These are phyloP conservation scores for Trematocara variabile DNA, from an alignment of 2,113 vertebrate species.

Conservation along the genomic window DNA sequence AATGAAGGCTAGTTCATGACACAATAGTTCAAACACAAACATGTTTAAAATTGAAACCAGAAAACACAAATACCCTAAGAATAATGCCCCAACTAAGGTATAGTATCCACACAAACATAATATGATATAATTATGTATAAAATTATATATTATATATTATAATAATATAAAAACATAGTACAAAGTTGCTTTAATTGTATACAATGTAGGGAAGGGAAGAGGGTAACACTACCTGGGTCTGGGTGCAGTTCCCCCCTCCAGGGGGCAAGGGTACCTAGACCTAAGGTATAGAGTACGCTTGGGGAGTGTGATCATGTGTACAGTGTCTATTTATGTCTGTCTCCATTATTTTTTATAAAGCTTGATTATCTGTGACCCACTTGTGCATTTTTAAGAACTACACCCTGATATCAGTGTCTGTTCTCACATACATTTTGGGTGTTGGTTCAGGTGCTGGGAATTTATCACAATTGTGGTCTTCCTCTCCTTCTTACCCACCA, in stretches of 20 bases:
- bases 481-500: fast-evolving
- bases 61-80: not conserved
- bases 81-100: not conserved
- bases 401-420: not conserved
- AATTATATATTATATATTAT: not conserved
- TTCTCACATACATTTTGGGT: not conserved
- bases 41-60: not conserved
- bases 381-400: not conserved
- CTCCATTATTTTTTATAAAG: not conserved
- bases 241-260: too few relatives aligned
- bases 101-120: not conserved
- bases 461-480: not conserved
- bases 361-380: slow-evolving; percentile 17
- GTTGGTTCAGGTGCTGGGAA: not conserved
- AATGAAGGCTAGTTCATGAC: not conserved
- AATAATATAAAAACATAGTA: not conserved
- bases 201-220: too few relatives aligned
- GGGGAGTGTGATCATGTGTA: too few relatives aligned
- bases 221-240: too few relatives aligned
- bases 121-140: not conserved
- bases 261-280: too few relatives aligned
- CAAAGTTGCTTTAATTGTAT: not conserved
- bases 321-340: too few relatives aligned
- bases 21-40: not conserved
- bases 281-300: too few relatives aligned